Base-by-base conservation (phyloP, 1,140 invertebrate species). In the Planococcus citri region DNA sequence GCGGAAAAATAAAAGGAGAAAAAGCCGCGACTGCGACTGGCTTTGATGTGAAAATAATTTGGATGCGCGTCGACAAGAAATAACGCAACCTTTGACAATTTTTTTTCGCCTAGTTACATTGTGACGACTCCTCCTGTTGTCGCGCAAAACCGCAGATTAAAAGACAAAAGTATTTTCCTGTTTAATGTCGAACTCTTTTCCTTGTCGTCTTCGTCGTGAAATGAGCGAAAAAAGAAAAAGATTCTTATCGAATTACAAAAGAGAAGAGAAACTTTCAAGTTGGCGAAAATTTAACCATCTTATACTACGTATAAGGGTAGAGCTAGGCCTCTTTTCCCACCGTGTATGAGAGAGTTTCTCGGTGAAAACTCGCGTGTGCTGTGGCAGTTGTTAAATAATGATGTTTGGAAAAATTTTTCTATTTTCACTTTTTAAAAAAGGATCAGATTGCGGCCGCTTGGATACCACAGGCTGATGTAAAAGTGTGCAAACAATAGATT, bases 181-280 rank as follows among this genome's bases (percentile, higher is more conserved):
- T 6, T 6, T 51, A 9, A 51, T 20, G 41, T 51, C n/a, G 41
- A 51, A 51, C 3, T 33, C 4, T 33, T 33, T n/a, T n/a, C n/a
- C n/a, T n/a, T n/a, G n/a, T n/a, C n/a, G n/a, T n/a, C n/a, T n/a
- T n/a, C n/a, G n/a, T n/a, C n/a, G n/a, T n/a, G n/a, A n/a, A n/a
- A n/a, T n/a, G n/a, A n/a, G n/a, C 2, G 41, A 51, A 51, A 6
- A n/a, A 20, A 51, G 41, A 51, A n/a, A 33, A 6, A 51, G 41
- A 51, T 51, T 51, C 41, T 51, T 51, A 51, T 51, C 41, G n/a
- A 51, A 51, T 51, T 51, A 51, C 41, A 51, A 51, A 33, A 33
- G 29, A 33, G 29, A 6, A 51, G 6, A 51, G n/a, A 51, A 51
- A 3, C 17, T 51, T 51, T 51, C 4, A 51, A 4, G 41, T 51